A percentile compares a stretch with the other conserved stretches of the same genome.
Conservation (phyloP, 2,113 vertebrate species). For the Bagarius yarrelli region DNA sequence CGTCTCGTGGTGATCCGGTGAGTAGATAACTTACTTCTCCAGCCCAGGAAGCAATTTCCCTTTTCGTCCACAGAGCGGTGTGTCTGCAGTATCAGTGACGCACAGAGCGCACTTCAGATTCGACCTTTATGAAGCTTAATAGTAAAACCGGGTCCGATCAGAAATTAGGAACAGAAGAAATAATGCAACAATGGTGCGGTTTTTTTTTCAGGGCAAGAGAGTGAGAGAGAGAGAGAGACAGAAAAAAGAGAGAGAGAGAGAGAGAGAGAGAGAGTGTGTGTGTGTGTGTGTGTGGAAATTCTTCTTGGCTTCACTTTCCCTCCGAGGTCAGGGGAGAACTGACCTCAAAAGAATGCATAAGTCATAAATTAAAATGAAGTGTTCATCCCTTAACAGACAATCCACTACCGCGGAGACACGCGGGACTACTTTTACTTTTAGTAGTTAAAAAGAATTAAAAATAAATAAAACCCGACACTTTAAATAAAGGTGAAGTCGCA, state of each 20-base stretch:
- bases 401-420: conserved; percentile 80
- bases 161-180: too few relatives aligned
- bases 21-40: conserved; percentile 62
- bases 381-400: conserved; percentile 87
- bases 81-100: conserved; percentile 68
- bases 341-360: conserved; percentile 95
- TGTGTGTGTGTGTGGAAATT: conserved; percentile 69
- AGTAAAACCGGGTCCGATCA: too few relatives aligned
- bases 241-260: conserved; percentile 1
- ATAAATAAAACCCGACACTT: conserved; percentile 70
- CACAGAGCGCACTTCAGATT: conserved; percentile 35
- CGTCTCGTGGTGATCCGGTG: conserved; percentile 50
- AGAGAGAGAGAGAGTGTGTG: not conserved
- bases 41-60: conserved; percentile 62
- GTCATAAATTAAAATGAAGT: conserved; percentile 94
- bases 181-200: too few relatives aligned
- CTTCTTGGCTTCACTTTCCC: conserved; percentile 81
- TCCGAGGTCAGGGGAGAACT: conserved; percentile 85
- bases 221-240: not conserved
- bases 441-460: conserved; percentile 47
- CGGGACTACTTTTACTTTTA: not conserved
- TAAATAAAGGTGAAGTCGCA: too few relatives aligned
- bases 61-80: conserved; percentile 81
- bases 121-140: conserved; percentile 16
- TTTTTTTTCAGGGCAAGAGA: not conserved